Conservation (phyloP, 2,888 invertebrate species). For the Siphonodentalium dalli region DNA sequence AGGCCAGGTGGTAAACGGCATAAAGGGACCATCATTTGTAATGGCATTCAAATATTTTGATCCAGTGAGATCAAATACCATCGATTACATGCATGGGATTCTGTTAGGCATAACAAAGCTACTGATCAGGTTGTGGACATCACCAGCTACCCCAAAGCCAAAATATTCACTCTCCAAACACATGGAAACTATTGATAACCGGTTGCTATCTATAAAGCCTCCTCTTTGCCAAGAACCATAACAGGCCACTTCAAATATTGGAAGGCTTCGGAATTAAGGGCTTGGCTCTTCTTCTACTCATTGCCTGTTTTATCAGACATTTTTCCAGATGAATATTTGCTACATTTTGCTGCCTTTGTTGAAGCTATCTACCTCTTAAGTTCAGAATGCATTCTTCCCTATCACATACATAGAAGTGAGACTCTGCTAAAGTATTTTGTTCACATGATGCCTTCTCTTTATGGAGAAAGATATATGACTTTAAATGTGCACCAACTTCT, state of each 20-base stretch:
- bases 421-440: constrained; percentile 14
- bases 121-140: constrained; percentile 21
- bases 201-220: constrained; percentile 23
- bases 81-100: constrained; percentile 36
- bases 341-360: constrained; percentile 25
- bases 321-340: constrained; percentile 15
- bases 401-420: constrained; percentile 16
- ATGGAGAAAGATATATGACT: constrained; percentile 11
- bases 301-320: constrained; percentile 17
- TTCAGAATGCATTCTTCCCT: constrained; percentile 13
- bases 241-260: constrained; percentile 17
- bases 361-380: constrained; percentile 24
- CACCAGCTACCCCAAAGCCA: constrained; percentile 1
- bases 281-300: constrained; percentile 28
- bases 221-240: constrained; percentile 24
- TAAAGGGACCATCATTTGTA: constrained; percentile 31
- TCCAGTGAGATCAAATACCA: constrained; percentile 10
- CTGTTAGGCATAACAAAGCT: constrained; percentile 26
- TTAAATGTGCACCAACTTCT: constrained; percentile 29
- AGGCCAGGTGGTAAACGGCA: constrained; percentile 10
- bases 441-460: constrained; percentile 9
- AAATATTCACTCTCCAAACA: constrained; percentile 5
- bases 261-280: constrained; percentile 31
- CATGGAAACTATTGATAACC: constrained; percentile 18
- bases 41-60: constrained; percentile 16